phyloP scores from a whole-genome alignment of 1,140 invertebrate species.

The Sesamia nonagrioides region DNA sequence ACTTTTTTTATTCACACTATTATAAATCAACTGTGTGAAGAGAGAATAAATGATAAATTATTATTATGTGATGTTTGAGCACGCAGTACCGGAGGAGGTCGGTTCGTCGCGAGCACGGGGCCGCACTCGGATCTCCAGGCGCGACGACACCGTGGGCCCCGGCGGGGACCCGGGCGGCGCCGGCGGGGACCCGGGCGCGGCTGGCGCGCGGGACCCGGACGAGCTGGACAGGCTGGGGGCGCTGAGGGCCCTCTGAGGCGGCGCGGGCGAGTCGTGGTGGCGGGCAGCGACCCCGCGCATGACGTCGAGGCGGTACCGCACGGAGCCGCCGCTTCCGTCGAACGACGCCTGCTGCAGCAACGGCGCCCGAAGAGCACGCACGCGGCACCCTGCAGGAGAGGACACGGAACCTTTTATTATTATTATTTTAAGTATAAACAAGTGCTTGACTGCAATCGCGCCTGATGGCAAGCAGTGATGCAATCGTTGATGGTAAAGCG shows the following conservation, averaged over 20 bases:
- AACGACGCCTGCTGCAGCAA: conserved; percentile 95
- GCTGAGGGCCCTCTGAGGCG: conserved; percentile 54
- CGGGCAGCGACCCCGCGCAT: conserved; percentile 92
- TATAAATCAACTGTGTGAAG: no score
- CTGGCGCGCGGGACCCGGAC: no score
- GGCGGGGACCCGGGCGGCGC: conserved; percentile 77
- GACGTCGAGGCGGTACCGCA: conserved; percentile 93
- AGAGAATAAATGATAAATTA: no score
- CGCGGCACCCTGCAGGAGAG: conserved; percentile 72
- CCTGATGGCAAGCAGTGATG: no score
- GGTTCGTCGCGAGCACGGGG: conserved; percentile 77
- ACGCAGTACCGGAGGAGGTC: conserved; percentile 68
- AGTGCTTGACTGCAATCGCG: no score
- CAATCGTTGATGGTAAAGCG: no score
- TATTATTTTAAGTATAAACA: neutral
- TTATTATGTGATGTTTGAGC: neutral
- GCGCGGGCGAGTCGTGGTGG: conserved; percentile 51
- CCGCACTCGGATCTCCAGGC: conserved; percentile 94
- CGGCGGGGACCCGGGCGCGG: conserved; percentile 58
- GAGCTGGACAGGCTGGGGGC: conserved; percentile 68
- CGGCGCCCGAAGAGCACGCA: conserved; percentile 89
- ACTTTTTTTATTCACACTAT: no score
- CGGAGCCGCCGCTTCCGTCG: conserved; percentile 89
- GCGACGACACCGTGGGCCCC: conserved; percentile 91
- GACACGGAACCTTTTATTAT: no score